A percentile compares a stretch with the other conserved stretches of the same genome.
Conservation (phyloP, 2,888 invertebrate species). For the Hyles lineata region DNA sequence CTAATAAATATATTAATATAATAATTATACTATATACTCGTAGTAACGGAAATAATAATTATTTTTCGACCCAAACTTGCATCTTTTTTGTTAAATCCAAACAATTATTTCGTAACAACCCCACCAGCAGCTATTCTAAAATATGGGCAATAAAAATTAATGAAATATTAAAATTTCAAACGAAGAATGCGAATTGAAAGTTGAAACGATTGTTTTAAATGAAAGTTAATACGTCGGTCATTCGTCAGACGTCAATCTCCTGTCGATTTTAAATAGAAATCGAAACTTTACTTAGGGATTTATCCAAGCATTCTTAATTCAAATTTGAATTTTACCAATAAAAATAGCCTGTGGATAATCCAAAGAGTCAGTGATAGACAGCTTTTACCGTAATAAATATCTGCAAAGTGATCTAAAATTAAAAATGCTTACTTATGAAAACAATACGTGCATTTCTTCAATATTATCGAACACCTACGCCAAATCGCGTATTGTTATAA, state of each 20-base stretch:
- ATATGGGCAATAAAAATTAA: constrained; percentile 3
- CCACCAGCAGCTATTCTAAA: neutral
- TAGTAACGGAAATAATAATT: too few relatives aligned
- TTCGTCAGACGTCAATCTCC: constrained; percentile 39
- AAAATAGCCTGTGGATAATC: neutral
- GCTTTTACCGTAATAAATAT: neutral
- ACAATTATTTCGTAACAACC: neutral
- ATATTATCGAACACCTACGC: constrained; percentile 11
- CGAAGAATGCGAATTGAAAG: constrained; percentile 40
- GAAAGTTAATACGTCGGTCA: constrained; percentile 41
- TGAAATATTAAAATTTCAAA: constrained; percentile 26
- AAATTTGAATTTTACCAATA: neutral
- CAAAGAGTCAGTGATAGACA: neutral
- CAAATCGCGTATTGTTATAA: constrained; percentile 9
- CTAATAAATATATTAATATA: too few relatives aligned
- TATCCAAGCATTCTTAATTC: neutral
- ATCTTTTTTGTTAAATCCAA: neutral
- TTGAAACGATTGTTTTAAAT: constrained; percentile 40
- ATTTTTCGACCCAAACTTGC: neutral
- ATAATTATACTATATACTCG: too few relatives aligned
- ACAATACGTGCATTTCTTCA: neutral
- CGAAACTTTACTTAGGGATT: neutral
- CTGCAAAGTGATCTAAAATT: neutral
- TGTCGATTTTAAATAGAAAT: constrained; percentile 29
- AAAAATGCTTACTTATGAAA: neutral